These are phyloP conservation scores for Clamator glandarius DNA, from an alignment of 2,797 vertebrate species.

Conservation along the genomic window DNA sequence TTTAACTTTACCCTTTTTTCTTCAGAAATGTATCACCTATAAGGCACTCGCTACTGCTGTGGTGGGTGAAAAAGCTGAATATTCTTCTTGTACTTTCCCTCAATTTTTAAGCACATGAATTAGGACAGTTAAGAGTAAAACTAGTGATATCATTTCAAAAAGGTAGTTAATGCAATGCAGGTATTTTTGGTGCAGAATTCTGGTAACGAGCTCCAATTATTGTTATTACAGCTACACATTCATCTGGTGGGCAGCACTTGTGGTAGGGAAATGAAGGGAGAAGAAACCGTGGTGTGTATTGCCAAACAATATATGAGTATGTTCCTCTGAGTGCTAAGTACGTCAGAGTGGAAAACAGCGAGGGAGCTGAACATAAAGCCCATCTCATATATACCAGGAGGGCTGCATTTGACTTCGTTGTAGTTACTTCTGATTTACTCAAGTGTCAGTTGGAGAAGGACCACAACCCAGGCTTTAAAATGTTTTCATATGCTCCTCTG, in stretches of 20 bases:
- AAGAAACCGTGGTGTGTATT: background rate
- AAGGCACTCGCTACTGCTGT: background rate
- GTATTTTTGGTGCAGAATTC: background rate
- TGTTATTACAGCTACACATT: background rate
- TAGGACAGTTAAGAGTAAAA: background rate
- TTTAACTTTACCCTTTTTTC: background rate
- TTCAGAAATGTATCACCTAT: background rate
- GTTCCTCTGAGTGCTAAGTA: background rate
- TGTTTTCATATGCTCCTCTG: constrained; percentile 66
- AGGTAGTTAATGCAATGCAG: background rate
- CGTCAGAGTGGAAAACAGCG: background rate
- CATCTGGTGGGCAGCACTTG: background rate
- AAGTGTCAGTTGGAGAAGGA: constrained; percentile 52
- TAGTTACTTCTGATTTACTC: constrained; percentile 47
- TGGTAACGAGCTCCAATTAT: background rate
- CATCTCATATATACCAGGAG: background rate
- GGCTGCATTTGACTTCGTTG: background rate
- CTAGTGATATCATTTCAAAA: background rate
- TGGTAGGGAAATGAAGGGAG: background rate
- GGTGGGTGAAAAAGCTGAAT: background rate
- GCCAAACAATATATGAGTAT: background rate
- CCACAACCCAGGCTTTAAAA: constrained; percentile 52
- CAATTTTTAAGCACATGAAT: background rate
- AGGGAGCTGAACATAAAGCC: background rate
- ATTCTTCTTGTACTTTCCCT: background rate